Percentiles rank a stretch among this genome's conserved stretches.
These are phyloP conservation scores for Drosophila lowei DNA, from an alignment of 1,140 invertebrate genomes.

Conservation along the genomic window DNA sequence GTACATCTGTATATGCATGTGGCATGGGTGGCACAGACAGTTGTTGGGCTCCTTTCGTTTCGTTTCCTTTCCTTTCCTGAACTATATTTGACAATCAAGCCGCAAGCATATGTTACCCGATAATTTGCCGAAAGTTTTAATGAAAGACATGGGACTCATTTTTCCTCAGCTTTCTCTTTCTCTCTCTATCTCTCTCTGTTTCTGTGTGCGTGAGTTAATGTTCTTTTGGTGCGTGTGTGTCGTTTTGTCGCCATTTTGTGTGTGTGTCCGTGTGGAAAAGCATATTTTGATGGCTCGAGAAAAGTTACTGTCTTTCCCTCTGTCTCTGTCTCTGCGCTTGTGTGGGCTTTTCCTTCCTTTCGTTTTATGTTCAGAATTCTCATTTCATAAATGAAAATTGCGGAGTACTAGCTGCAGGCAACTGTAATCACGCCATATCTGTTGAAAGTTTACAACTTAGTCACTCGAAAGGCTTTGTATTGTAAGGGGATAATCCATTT, in stretches of 20 bases:
- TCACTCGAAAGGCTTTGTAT: conserved; percentile 19
- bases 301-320: conserved; percentile 46
- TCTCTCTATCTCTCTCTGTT: not conserved
- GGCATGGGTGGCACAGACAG: not conserved
- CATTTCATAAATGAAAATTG: conserved; percentile 68
- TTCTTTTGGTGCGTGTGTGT: conserved; percentile 32
- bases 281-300: conserved; percentile 74
- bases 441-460: conserved; percentile 73
- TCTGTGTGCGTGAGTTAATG: conserved; percentile 39
- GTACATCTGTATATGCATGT: conserved; percentile 6
- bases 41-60: not conserved
- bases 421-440: conserved; percentile 80
- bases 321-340: conserved; percentile 2
- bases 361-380: conserved; percentile 57
- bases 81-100: conserved; percentile 76
- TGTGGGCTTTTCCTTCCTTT: conserved; percentile 27
- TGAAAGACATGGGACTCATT: conserved; percentile 83
- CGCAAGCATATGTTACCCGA: conserved; percentile 83
- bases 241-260: conserved; percentile 66
- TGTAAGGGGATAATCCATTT: not conserved
- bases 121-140: conserved; percentile 83
- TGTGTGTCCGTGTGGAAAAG: conserved; percentile 46
- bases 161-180: conserved; percentile 49
- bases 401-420: conserved; percentile 44
- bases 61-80: conserved; percentile 28